Evolutionary conservation across 2,888 invertebrate genomes (phyloP).

Genomic region (Pollenia labialis): DNA sequence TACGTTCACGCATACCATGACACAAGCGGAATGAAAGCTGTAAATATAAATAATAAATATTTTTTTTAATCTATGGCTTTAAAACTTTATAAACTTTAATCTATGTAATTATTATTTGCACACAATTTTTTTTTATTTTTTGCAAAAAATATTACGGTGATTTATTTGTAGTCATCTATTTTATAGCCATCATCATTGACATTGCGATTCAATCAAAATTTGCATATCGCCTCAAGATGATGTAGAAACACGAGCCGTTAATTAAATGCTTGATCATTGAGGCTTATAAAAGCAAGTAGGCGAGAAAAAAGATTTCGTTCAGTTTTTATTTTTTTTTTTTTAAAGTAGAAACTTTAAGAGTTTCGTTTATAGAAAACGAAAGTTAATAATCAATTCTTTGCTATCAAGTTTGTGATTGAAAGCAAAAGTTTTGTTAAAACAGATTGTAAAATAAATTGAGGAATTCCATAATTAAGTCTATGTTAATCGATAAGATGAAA

Average conservation of each 20-base stretch:
- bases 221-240: slow-evolving; percentile 26
- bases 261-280: slow-evolving; percentile 28
- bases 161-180: neutral
- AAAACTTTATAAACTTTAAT: neutral
- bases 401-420: neutral
- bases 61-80: slow-evolving; percentile 5
- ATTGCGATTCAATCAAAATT: slow-evolving; percentile 32
- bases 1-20: slow-evolving; percentile 89
- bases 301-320: neutral
- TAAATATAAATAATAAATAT: slow-evolving; percentile 52
- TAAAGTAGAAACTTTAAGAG: neutral
- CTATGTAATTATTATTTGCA: slow-evolving; percentile 4
- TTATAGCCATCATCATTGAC: neutral
- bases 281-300: neutral
- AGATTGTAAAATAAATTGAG: no score
- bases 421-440: neutral
- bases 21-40: slow-evolving; percentile 91
- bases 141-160: neutral
- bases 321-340: no score
- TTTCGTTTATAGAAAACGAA: slow-evolving; percentile 51
- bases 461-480: no score
- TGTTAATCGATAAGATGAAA: no score
- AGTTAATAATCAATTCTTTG: slow-evolving; percentile 29
- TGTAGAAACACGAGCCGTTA: neutral
- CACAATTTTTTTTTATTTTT: slow-evolving; percentile 1